Evolutionary conservation across 2,888 invertebrate genomes (phyloP), one percentile per base, ranked within the genome.

Genomic region (Teinopalpus imperialis): DNA sequence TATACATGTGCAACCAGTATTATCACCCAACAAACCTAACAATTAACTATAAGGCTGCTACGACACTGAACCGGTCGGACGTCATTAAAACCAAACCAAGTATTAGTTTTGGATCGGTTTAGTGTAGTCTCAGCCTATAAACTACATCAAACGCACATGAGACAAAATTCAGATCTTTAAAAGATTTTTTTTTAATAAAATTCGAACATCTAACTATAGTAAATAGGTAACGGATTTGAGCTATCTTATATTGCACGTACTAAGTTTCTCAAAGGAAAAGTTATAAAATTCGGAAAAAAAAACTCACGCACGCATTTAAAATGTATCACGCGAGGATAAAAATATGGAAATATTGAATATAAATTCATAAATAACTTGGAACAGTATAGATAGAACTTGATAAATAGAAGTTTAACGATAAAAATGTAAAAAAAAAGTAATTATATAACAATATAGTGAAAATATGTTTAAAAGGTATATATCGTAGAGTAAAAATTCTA

Each of bases 171-270:
- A 45, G 39, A 45, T 49, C 40, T 49, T 48, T 35, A 43, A 36
- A 36, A 46, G 24, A 50, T 46, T 34, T 41, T 34, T 51, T n/a
- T n/a, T n/a, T n/a, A 65, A 61, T 60, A 65, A 54, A 53, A 59
- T 51, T 56, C 51, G 48, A 58, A 59, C 46, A 29, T 46, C 71
- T 75, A 79, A 68, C 73, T 80, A 79, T 57, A 54, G 58, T 67
- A 63, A 56, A 66, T 69, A 77, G 74, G 73, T 77, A 77, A 78
- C 76, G 56, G 63, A 52, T 56, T 81, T 81, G 81, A 81, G 80
- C 81, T 76, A 70, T 43, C 43, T 45, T 47, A 45, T 74, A 79
- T 45, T 40, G 40, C 34, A 34, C 34, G 9, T 12, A 13, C 9
- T 27, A 27, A 35, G 31, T 21, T 9, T 24, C 1, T 32, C 24